A percentile compares a stretch with the other conserved stretches of the same genome.
These are phyloP conservation scores for Saturnia japonica DNA, from an alignment of 2,888 invertebrate genomes.

Conservation along the genomic window DNA sequence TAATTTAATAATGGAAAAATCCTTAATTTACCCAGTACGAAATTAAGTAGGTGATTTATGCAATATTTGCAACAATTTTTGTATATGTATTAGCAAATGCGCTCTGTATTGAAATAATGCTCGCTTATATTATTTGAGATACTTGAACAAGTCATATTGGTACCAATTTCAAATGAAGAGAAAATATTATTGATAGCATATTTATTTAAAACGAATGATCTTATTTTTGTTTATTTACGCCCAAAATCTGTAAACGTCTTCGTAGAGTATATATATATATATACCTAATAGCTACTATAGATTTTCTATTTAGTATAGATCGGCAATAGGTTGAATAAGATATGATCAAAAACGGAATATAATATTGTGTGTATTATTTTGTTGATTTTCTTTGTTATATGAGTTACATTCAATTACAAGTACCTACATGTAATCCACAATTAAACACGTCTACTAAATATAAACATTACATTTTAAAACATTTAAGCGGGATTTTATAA, in stretches of 20 bases:
- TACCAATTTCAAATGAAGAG: background rate
- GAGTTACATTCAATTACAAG: too few relatives aligned
- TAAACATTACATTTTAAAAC: too few relatives aligned
- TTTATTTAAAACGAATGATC: slow-evolving; percentile 29
- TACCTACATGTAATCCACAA: too few relatives aligned
- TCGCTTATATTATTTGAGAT: background rate
- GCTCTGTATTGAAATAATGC: background rate
- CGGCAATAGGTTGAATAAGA: too few relatives aligned
- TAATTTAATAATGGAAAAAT: background rate
- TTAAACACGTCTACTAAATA: too few relatives aligned
- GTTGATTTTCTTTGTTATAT: too few relatives aligned
- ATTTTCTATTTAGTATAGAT: too few relatives aligned
- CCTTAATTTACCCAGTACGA: background rate
- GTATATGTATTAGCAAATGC: background rate
- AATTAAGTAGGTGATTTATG: background rate
- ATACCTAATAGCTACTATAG: too few relatives aligned
- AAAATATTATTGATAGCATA: background rate
- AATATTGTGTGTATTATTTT: too few relatives aligned
- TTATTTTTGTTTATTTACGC: slow-evolving; percentile 39
- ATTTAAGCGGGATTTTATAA: too few relatives aligned
- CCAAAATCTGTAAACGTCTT: slow-evolving; percentile 58
- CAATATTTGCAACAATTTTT: background rate
- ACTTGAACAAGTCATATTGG: background rate
- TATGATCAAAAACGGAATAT: too few relatives aligned
- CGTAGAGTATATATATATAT: slow-evolving; percentile 24